A percentile compares a stretch with the other conserved stretches of the same genome.
These are phyloP conservation scores for Colletes latitarsis DNA, from an alignment of 1,140 invertebrate genomes.

Conservation along the genomic window DNA sequence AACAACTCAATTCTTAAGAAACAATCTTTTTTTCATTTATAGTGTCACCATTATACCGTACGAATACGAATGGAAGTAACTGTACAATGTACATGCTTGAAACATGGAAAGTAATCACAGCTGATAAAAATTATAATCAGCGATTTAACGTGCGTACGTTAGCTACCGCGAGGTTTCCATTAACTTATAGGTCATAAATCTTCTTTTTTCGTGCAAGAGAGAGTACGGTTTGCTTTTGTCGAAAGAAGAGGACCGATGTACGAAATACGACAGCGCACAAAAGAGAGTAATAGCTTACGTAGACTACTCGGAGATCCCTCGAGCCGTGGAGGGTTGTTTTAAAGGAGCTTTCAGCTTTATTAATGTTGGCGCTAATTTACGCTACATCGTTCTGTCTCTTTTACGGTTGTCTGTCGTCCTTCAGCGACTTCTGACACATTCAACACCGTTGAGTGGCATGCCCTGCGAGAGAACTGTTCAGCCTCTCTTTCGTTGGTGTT, in stretches of 20 bases:
- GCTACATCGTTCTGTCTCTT: neutral
- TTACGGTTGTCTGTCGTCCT: conserved; percentile 19
- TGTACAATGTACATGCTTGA: too few relatives aligned
- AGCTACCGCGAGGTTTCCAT: too few relatives aligned
- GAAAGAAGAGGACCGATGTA: neutral
- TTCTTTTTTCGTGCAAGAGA: too few relatives aligned
- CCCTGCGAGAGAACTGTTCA: conserved; percentile 7
- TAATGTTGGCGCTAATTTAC: conserved; percentile 50
- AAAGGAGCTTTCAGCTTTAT: conserved; percentile 47
- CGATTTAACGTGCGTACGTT: too few relatives aligned
- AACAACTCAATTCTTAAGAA: too few relatives aligned
- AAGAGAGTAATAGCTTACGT: conserved; percentile 10
- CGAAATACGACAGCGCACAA: conserved; percentile 8
- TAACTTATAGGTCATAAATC: too few relatives aligned
- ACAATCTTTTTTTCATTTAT: too few relatives aligned
- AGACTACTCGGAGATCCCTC: neutral
- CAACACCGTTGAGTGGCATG: conserved; percentile 1
- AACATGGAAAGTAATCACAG: too few relatives aligned
- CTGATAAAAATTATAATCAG: too few relatives aligned
- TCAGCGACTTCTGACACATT: conserved; percentile 13
- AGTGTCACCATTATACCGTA: too few relatives aligned
- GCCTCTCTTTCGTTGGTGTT: neutral
- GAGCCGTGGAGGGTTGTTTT: neutral
- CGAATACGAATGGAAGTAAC: too few relatives aligned
- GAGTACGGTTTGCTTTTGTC: too few relatives aligned